Base-by-base conservation (phyloP, 2,888 invertebrate species). In the Timema podura region DNA sequence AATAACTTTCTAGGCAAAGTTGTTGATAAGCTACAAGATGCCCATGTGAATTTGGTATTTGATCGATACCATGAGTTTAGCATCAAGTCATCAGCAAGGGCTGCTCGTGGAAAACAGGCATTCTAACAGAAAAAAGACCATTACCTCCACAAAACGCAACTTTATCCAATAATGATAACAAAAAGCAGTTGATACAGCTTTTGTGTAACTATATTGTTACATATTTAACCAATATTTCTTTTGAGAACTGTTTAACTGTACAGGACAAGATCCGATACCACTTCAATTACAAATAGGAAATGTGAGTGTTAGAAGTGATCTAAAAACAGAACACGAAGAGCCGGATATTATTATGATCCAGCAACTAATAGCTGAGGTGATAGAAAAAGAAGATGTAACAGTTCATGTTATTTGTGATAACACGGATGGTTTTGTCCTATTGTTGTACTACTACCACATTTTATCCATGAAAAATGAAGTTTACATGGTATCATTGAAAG, bases 241-340 rank as follows among this genome's bases (percentile, higher is more conserved):
- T 16, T 11, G 54, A 13, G 5, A 54, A 5, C n/a, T 2, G 8
- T 54, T 54, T 54, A 16, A 6, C 16, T 6, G 54, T 54, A 54
- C 54, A 15, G 54, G 5, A 54, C 54, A 15, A 1, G 54, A 54
- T 54, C 54, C 15, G n/a, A 16, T 54, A 54, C 54, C 54, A 6
- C 16, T 15, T 11, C 15, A 54, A 54, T 15, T 54, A 15, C 2
- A 15, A 13, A 16, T 7, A 5, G 54, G 54, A 54, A 2, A 6
- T 16, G 16, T 54, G n/a, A 15, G 11, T 54, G 15, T 15, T 15
- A 54, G 54, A 54, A 16, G 16, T 15, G 54, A 54, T 13, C 16
- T 54, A 11, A 54, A 8, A 54, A 54, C 54, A 54, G 54, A 54
- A 15, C 54, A 54, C n/a, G 54, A 54, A 16, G 54, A 54, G 54